These are phyloP conservation scores for Chorisops tibialis DNA, from an alignment of 2,888 invertebrate genomes.

Conservation along the genomic window DNA sequence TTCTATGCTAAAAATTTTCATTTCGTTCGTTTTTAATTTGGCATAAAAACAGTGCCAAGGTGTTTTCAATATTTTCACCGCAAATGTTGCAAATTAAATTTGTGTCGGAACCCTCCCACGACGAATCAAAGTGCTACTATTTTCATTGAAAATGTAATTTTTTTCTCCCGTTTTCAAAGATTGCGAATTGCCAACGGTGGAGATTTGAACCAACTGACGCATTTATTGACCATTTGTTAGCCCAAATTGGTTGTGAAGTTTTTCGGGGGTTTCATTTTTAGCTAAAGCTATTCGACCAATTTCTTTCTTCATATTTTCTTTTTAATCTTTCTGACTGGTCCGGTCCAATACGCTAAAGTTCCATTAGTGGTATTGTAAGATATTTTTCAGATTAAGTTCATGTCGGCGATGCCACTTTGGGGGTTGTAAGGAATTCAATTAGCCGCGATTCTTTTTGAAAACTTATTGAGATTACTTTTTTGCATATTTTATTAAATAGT, in stretches of 20 bases:
- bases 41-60: neutral
- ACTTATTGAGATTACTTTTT: constrained; percentile 11
- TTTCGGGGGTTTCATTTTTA: neutral
- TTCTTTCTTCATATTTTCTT: neutral
- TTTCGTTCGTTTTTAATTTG: no score
- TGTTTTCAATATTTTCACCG: neutral
- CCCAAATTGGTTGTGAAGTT: constrained; percentile 18
- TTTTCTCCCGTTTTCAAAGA: neutral
- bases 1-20: no score
- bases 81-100: neutral
- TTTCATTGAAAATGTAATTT: neutral
- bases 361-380: neutral
- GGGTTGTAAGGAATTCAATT: constrained; percentile 17
- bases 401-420: neutral
- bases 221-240: constrained; percentile 3
- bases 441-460: constrained; percentile 4
- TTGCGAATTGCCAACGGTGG: neutral
- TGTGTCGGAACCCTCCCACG: neutral
- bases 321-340: neutral
- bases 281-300: neutral
- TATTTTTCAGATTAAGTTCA: neutral
- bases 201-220: constrained; percentile 10
- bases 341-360: neutral
- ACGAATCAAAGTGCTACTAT: no score
- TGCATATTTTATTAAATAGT: constrained; percentile 14